These are phyloP conservation scores for Apostichopus californicus DNA, from an alignment of 35 echinoderm and acorn worm genomes.

Conservation along the genomic window DNA sequence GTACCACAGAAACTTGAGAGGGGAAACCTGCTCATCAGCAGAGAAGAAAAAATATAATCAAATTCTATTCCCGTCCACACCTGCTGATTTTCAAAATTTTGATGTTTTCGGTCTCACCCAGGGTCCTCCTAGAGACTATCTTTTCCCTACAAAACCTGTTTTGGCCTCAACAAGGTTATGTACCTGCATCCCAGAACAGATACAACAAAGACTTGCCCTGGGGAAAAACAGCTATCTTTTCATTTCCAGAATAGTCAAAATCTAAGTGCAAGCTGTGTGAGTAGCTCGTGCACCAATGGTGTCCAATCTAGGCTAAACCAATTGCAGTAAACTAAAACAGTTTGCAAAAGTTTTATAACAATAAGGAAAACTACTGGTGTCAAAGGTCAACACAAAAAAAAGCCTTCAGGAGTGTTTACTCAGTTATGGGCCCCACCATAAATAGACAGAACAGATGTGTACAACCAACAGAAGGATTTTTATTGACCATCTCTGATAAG, in stretches of 20 bases:
- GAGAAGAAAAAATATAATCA: background rate
- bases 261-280: background rate
- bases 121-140: too few relatives aligned
- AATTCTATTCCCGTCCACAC: background rate
- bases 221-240: slow-evolving; percentile 20
- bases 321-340: background rate
- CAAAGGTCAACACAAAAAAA: background rate
- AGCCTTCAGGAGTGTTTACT: background rate
- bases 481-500: background rate
- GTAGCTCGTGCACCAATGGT: background rate
- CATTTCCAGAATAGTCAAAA: background rate
- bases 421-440: background rate
- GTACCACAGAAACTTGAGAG: background rate
- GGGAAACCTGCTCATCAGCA: background rate
- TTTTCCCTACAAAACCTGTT: background rate
- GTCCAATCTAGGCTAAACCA: background rate
- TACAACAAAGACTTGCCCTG: slow-evolving; percentile 10
- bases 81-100: slow-evolving; percentile 21
- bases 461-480: background rate
- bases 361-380: background rate
- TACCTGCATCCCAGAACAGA: background rate
- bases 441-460: background rate
- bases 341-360: background rate
- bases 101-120: slow-evolving; percentile 9
- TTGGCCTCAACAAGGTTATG: slow-evolving; percentile 32